Conservation (phyloP, 1,140 invertebrate species). For the Scaptomyza hsui region DNA sequence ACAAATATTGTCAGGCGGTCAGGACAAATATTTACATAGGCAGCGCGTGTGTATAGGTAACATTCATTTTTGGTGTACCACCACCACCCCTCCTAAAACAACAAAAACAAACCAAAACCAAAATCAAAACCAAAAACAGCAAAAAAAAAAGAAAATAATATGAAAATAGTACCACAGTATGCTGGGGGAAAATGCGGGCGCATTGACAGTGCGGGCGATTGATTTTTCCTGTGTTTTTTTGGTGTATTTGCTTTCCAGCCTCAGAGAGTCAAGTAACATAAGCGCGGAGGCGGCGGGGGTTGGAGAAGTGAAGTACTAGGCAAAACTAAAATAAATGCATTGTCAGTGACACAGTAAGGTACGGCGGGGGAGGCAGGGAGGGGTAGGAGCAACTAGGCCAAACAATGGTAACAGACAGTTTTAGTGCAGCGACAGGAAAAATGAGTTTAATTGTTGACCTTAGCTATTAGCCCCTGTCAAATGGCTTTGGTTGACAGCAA, state of each 20-base stretch:
- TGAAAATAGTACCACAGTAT: constrained; percentile 5
- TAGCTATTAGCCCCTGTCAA: constrained; percentile 80
- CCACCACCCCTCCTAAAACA: constrained; percentile 4
- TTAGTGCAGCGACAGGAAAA: constrained; percentile 37
- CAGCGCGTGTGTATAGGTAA: constrained; percentile 63
- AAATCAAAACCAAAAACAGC: constrained; percentile 43
- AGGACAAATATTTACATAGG: constrained; percentile 79
- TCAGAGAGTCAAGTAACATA: constrained; percentile 46
- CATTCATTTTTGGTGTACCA: constrained; percentile 42
- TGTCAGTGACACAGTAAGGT: constrained; percentile 39
- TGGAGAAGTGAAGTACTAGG: constrained; percentile 11
- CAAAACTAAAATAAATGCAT: constrained; percentile 76
- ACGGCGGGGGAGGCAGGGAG: not conserved
- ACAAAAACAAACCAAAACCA: constrained; percentile 35
- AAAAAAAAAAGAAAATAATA: constrained; percentile 7
- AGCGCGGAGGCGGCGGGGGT: constrained; percentile 2
- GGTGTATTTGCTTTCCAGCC: constrained; percentile 42
- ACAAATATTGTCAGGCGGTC: constrained; percentile 73
- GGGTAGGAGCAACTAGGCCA: not conserved
- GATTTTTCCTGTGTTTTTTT: constrained; percentile 74
- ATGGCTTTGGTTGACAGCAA: constrained; percentile 51
- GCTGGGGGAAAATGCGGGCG: constrained; percentile 73
- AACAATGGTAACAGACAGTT: constrained; percentile 46
- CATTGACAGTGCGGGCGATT: constrained; percentile 79
- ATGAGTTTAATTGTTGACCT: constrained; percentile 81